These are phyloP conservation scores for Trileptium ribeirensis DNA, from an alignment of 2,888 invertebrate species.

Conservation along the genomic window DNA sequence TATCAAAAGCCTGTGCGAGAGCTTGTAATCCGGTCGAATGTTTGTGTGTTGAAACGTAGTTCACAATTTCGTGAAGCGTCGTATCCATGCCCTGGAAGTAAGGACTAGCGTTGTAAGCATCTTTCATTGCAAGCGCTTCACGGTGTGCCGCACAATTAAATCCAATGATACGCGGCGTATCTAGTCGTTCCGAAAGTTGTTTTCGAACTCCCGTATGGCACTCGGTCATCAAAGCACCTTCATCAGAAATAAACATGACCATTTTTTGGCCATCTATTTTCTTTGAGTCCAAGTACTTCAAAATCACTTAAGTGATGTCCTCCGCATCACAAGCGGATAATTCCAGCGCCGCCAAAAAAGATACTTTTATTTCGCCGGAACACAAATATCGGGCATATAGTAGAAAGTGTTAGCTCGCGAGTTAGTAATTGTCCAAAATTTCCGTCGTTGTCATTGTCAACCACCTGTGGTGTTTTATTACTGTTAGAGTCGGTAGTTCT, in stretches of 20 bases:
- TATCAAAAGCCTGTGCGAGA: background rate
- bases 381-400: no score
- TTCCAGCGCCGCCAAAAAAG: background rate
- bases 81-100: background rate
- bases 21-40: background rate
- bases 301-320: background rate
- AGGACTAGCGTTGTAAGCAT: no score
- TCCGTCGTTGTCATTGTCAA: no score
- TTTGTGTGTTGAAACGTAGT: background rate
- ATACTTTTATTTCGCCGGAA: no score
- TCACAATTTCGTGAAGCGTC: background rate
- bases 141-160: background rate
- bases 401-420: no score
- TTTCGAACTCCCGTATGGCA: background rate
- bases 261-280: background rate
- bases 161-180: background rate
- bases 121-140: background rate
- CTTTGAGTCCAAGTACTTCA: background rate
- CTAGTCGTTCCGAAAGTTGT: background rate
- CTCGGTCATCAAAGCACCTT: background rate
- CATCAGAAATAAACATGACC: constrained; percentile 1
- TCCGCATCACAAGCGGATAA: background rate
- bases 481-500: no score
- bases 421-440: no score
- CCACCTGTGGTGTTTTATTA: no score